Evolutionary conservation across 2,113 vertebrate genomes (phyloP).

Genomic region (Carassius gibelio): DNA sequence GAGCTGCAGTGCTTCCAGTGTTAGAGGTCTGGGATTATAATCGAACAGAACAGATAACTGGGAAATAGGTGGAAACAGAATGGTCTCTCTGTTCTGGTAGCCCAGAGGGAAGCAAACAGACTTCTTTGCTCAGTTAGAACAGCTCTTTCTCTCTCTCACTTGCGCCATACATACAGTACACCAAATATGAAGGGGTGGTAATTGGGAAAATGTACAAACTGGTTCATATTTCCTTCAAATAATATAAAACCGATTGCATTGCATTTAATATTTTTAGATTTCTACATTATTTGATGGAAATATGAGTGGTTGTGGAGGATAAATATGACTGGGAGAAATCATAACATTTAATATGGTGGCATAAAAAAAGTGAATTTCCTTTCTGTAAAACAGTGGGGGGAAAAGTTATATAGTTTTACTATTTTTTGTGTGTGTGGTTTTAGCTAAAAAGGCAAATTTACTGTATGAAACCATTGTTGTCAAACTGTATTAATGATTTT

Average conservation of each 20-base stretch:
- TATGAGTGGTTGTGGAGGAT: background rate
- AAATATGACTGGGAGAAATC: background rate
- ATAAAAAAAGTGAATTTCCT: background rate
- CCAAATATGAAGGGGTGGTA: background rate
- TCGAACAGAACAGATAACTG: conserved; percentile 37
- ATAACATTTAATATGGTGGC: background rate
- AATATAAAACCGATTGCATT: background rate
- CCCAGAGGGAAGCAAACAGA: conserved; percentile 24
- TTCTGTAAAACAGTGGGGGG: background rate
- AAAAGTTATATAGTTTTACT: no score
- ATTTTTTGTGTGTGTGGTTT: no score
- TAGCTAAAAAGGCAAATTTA: background rate
- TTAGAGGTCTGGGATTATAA: conserved; percentile 34
- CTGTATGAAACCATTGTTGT: background rate
- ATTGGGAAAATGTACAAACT: background rate
- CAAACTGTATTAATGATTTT: no score
- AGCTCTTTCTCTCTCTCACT: conserved; percentile 17
- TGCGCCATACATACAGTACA: background rate
- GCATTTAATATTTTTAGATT: background rate
- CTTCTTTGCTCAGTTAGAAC: background rate
- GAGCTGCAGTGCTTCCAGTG: conserved; percentile 28
- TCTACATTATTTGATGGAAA: no score
- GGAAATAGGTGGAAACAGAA: conserved; percentile 39
- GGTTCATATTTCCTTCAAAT: no score
- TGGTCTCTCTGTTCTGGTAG: conserved; percentile 28